Evolutionary conservation across 30 jellyfish, hydroid and myxozoan species (phyloP).

Genomic region (Turritopsis rubra): DNA sequence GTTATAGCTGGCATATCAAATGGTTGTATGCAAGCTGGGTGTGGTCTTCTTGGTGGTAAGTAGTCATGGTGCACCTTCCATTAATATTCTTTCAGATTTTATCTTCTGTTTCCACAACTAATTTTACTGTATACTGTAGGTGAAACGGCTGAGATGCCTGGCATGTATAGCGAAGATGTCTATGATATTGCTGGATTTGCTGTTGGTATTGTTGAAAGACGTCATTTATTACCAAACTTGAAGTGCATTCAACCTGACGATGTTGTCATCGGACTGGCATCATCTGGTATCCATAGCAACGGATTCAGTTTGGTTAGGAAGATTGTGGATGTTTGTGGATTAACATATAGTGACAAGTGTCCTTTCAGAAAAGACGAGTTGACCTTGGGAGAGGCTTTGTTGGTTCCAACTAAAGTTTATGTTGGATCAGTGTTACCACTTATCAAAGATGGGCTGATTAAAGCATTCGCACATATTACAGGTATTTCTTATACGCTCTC

Average conservation of each 20-base stretch:
- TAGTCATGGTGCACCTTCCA: neutral
- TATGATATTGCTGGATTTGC: conserved; percentile 97
- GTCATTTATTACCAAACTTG: conserved; percentile 47
- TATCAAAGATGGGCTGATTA: conserved; percentile 53
- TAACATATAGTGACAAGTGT: conserved; percentile 40
- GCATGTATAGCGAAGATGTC: conserved; percentile 64
- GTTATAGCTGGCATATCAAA: conserved; percentile 90
- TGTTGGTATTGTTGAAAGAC: conserved; percentile 82
- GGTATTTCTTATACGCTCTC: no score
- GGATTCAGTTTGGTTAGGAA: conserved; percentile 87
- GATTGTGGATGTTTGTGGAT: conserved; percentile 47
- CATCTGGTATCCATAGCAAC: conserved; percentile 97
- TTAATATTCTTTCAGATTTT: no score
- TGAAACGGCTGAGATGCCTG: conserved; percentile 98
- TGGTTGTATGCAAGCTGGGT: conserved; percentile 85
- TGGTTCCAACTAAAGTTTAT: conserved; percentile 73
- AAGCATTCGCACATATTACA: conserved; percentile 87
- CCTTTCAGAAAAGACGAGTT: conserved; percentile 50
- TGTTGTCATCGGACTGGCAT: conserved; percentile 72
- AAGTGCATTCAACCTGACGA: conserved; percentile 58
- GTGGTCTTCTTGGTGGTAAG: conserved; percentile 93
- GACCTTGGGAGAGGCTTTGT: conserved; percentile 67
- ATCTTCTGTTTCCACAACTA: no score
- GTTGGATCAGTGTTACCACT: conserved; percentile 68
- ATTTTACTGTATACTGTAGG: conserved; percentile 34